Base-by-base conservation (phyloP, 1,140 invertebrate species). In the Drosophila kikkawai region DNA sequence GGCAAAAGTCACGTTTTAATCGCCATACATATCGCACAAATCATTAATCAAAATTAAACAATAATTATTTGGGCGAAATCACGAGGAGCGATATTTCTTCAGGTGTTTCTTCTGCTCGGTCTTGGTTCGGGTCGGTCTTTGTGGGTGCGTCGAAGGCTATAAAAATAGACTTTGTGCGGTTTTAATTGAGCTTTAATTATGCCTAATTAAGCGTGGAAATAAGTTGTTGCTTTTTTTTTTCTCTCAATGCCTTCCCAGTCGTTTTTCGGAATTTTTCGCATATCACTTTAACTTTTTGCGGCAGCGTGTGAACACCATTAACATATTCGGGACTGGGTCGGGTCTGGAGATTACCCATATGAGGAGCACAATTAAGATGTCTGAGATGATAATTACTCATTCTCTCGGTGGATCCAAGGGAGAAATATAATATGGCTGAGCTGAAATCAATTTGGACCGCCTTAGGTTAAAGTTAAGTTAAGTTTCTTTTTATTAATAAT, bases 31-130 rank as follows among this genome's bases (percentile, higher is more conserved):
- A 60, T 59, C 53, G 56, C 67, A 64, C 53, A 79, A 88, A 88
- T 88, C 84, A 88, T 88, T 88, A 90, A 90, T 88, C 84, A 88
- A 88, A 88, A 88, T 88, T 88, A 88, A 88, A 88, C 77, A 84
- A 88, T 90, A 88, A 88, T 88, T 88, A 88, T 84, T 80, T 70
- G 67, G 66, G 69, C 58, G 51, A 71, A 82, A 86, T 82, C 63
- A 68, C 59, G 22, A 55, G 47, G n/a, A 68, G 44, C 32, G 39
- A 61, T 37, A 68, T 69, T 68, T 79, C 56, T 71, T 64, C 75
- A 77, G 75, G 74, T 77, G 75, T 45, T 78, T 78, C 19, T 69
- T 57, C 6, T 17, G 29, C 15, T 7, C 36, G 50, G 15, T 50
- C 9, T 11, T 1, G 42, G 39, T 11, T 7, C 36, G 42, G 39